Evolutionary conservation across 2,113 vertebrate genomes (phyloP).

Genomic region (Leuciscus idus): DNA sequence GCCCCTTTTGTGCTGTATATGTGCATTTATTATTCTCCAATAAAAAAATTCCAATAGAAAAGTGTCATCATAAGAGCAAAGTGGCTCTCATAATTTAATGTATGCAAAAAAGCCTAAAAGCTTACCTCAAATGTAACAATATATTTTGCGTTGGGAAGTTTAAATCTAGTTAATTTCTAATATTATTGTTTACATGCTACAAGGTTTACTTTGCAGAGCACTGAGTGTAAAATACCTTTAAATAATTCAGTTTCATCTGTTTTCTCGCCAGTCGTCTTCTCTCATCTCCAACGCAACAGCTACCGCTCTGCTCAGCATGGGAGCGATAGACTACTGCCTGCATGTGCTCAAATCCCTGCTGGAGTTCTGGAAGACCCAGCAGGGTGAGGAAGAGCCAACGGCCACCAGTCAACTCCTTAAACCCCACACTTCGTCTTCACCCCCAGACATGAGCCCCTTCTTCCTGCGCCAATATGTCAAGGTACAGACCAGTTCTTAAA

Average conservation of each 20-base stretch:
- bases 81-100: too few species aligned
- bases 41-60: too few species aligned
- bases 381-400: conserved; percentile 92
- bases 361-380: conserved; percentile 97
- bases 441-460: conserved; percentile 98
- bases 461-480: conserved; percentile 98
- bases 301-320: conserved; percentile 91
- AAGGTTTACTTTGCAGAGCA: background rate
- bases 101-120: too few species aligned
- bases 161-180: background rate
- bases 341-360: conserved; percentile 94
- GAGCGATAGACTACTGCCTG: conserved; percentile 95
- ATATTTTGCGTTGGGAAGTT: background rate
- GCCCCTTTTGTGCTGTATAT: too few species aligned
- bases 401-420: conserved; percentile 92
- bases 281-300: conserved; percentile 97
- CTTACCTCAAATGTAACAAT: background rate
- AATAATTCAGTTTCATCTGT: conserved; percentile 46
- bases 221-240: background rate
- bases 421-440: conserved; percentile 92
- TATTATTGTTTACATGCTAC: background rate
- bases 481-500: conserved; percentile 71
- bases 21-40: too few species aligned
- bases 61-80: too few species aligned
- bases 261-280: conserved; percentile 85